Percentiles rank a stretch among this genome's conserved stretches.
Conservation (phyloP, 2,797 vertebrate genomes). For the Anisognathus igniventris region DNA sequence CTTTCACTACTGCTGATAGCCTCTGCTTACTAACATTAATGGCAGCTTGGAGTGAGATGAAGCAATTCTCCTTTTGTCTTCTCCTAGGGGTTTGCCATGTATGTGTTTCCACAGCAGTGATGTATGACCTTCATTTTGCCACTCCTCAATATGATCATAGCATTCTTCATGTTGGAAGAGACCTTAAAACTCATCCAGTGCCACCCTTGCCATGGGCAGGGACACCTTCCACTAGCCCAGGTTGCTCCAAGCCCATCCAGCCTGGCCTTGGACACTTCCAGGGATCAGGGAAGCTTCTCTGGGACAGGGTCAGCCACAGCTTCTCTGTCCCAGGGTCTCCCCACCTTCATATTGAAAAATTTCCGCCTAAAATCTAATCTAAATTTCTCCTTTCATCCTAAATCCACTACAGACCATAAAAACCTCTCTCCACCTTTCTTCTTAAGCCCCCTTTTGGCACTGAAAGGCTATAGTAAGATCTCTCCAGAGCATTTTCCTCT, state of each 20-base stretch:
- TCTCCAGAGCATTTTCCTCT: neutral
- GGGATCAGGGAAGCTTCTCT: neutral
- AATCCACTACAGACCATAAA: neutral
- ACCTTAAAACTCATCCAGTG: neutral
- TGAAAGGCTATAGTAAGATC: neutral
- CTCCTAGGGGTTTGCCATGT: neutral
- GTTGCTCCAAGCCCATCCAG: accelerated
- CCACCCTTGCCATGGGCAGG: neutral
- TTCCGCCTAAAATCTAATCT: neutral
- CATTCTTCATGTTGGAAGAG: neutral
- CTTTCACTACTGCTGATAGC: neutral
- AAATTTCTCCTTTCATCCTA: neutral
- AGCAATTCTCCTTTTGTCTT: neutral
- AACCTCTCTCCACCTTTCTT: neutral
- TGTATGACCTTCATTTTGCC: neutral
- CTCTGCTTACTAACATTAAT: neutral
- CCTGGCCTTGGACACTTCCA: neutral
- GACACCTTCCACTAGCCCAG: neutral
- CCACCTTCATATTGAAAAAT: accelerated
- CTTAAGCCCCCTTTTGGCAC: neutral
- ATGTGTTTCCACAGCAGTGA: neutral
- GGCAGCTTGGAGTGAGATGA: neutral
- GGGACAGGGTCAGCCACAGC: neutral
- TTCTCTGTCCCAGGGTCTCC: neutral
- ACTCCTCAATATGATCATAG: neutral